A percentile compares a stretch with the other conserved stretches of the same genome.
phyloP scores from a whole-genome alignment of 2,888 invertebrate species.

The Hofmannophila pseudospretella region DNA sequence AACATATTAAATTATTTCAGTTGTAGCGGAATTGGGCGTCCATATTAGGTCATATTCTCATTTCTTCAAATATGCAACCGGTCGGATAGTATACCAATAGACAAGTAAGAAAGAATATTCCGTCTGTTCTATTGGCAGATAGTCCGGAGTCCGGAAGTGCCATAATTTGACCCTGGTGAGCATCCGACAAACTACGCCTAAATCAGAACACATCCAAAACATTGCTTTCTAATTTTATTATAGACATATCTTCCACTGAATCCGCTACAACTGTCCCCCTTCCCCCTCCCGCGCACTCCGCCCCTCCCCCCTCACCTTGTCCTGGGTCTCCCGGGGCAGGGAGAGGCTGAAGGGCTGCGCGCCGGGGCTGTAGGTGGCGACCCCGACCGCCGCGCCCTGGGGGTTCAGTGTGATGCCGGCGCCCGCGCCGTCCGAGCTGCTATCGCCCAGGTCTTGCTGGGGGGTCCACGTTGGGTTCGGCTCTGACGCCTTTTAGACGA shows the following conservation, averaged over 20 bases:
- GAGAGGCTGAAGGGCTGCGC: slow-evolving; percentile 87
- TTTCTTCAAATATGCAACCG: no score
- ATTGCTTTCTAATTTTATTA: no score
- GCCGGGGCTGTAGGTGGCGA: slow-evolving; percentile 59
- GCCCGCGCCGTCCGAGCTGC: slow-evolving; percentile 61
- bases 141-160: no score
- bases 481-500: slow-evolving; percentile 27
- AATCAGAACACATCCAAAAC: no score
- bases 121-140: no score
- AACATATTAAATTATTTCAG: slow-evolving; percentile 2
- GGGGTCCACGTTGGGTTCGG: slow-evolving; percentile 83
- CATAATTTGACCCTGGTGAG: no score
- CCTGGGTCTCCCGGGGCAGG: slow-evolving; percentile 80
- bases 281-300: slow-evolving; percentile 43
- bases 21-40: no score
- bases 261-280: slow-evolving; percentile 16
- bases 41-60: no score
- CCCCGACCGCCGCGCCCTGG: slow-evolving; percentile 27
- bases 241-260: no score
- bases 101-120: no score
- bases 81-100: no score
- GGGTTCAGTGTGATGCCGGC: slow-evolving; percentile 17
- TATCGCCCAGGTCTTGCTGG: slow-evolving; percentile 89
- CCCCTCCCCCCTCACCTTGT: slow-evolving; percentile 44
- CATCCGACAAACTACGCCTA: no score